Base-by-base conservation (phyloP, 2,888 invertebrate genomes). In the Tipula confusa region DNA sequence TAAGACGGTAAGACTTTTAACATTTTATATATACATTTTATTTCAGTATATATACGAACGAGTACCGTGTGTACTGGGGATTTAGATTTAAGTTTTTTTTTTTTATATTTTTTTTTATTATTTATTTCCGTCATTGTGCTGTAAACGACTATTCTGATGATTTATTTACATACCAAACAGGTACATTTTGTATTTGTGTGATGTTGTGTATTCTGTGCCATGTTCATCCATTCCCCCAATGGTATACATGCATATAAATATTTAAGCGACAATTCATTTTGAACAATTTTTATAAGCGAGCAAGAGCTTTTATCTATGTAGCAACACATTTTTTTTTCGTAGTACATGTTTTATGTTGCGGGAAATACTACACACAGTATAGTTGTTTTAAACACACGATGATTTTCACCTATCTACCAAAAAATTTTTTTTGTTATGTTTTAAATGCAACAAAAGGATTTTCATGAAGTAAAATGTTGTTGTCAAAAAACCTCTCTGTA, bases 1-100 rank as follows among this genome's bases (percentile, higher is more conserved):
- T 95, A 83, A 92, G 93, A 85, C 90, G 95, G 86, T 92, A 86
- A 88, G 89, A 87, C 28, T 29, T 38, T 82, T 82, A 36, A 33
- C 29, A 1, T 82, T 33, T 36, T 48, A 2, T 38, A 31, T 7
- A 38, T 13, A 9, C 38, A 38, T 38, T 48, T 15, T 18, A 64
- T 64, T 9, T 64, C n/a, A n/a, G n/a, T n/a, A n/a, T n/a, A n/a
- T n/a, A n/a, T n/a, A n/a, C n/a, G n/a, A n/a, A n/a, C n/a, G n/a
- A n/a, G n/a, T n/a, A n/a, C n/a, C n/a, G n/a, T n/a, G n/a, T n/a
- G n/a, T n/a, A n/a, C n/a, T 64, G 64, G 64, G 64, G 9, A 64
- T 64, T 64, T 64, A 64, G 64, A 24, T 64, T 43, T 43, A 43
- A 43, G 15, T 36, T 36, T 43, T 43, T 43, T 43, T 43, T 38